Conservation (phyloP, 2,113 vertebrate genomes). For the Nothocercus julius region DNA sequence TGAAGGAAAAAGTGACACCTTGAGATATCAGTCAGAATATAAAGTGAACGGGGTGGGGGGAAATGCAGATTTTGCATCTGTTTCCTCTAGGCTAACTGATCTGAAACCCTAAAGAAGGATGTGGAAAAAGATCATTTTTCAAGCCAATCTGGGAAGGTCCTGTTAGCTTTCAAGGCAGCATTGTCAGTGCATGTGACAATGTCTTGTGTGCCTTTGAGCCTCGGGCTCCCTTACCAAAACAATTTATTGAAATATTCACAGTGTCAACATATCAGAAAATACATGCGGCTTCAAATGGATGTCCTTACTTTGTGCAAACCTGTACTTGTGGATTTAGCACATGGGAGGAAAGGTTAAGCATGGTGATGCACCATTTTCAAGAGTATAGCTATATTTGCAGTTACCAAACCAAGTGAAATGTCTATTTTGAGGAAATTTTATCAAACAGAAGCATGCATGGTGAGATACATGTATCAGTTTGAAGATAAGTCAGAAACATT, state of each 20-base stretch:
- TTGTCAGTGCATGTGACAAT: background rate
- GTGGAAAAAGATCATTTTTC: background rate
- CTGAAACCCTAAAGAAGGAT: background rate
- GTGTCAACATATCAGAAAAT: background rate
- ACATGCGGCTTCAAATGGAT: background rate
- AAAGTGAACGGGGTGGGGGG: background rate
- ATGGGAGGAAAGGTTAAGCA: background rate
- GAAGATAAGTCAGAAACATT: background rate
- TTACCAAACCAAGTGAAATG: background rate
- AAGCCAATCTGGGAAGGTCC: background rate
- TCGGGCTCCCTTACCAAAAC: background rate
- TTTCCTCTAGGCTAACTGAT: background rate
- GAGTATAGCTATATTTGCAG: background rate
- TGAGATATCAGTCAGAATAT: constrained; percentile 7
- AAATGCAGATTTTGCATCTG: background rate
- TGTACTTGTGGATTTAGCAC: background rate
- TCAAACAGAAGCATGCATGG: background rate
- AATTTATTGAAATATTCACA: background rate
- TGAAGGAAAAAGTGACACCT: constrained; percentile 15
- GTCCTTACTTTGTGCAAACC: background rate
- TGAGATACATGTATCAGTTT: background rate
- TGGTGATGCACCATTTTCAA: background rate
- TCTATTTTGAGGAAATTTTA: background rate
- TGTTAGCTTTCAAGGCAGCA: background rate
- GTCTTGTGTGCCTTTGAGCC: background rate